These are phyloP conservation scores for Bombus ignitus DNA, from an alignment of 1,140 invertebrate genomes.

Conservation along the genomic window DNA sequence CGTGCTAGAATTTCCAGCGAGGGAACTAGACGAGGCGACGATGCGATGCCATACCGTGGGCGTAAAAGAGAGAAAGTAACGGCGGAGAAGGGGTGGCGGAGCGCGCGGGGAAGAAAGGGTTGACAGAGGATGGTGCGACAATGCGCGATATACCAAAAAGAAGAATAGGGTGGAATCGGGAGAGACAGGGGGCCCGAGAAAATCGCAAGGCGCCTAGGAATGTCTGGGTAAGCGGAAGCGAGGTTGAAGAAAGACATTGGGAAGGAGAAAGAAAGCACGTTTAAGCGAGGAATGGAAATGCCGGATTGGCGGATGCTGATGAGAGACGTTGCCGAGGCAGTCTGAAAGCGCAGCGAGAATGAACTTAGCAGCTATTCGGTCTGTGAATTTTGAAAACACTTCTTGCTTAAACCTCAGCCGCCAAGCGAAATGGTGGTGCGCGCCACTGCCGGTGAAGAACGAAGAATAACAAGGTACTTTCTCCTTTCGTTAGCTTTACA, in stretches of 20 bases:
- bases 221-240: constrained; percentile 25
- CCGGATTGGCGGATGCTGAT: constrained; percentile 59
- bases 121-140: background rate
- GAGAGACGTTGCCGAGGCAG: constrained; percentile 23
- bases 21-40: background rate
- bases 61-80: background rate
- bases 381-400: constrained; percentile 60
- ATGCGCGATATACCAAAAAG: constrained; percentile 27
- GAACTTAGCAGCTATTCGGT: constrained; percentile 48
- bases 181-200: constrained; percentile 4
- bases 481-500: constrained; percentile 39
- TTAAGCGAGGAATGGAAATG: constrained; percentile 61
- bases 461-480: constrained; percentile 56
- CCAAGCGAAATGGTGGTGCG: background rate
- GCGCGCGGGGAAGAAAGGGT: too few species aligned
- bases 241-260: background rate
- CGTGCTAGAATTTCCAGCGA: constrained; percentile 46
- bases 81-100: background rate
- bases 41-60: too few species aligned
- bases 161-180: background rate
- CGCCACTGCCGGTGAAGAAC: constrained; percentile 31
- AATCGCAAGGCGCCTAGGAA: constrained; percentile 43
- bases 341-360: constrained; percentile 46
- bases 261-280: constrained; percentile 42
- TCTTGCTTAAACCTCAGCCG: constrained; percentile 28